These are phyloP conservation scores for Empis livida DNA, from an alignment of 2,888 invertebrate species.

Conservation along the genomic window DNA sequence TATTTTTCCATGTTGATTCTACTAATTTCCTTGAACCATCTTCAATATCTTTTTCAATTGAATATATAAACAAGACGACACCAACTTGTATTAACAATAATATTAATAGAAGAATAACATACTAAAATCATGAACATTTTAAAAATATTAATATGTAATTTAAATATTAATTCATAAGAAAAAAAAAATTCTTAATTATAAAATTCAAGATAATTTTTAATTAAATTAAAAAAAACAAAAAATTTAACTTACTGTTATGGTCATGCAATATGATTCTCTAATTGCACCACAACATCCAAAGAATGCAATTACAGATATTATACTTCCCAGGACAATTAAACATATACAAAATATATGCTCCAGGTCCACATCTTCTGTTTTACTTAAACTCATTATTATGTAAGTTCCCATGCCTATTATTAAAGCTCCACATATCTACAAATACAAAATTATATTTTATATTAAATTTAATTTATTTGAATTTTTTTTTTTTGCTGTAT, in stretches of 20 bases:
- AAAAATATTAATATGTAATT: too few relatives aligned
- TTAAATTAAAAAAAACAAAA: too few relatives aligned
- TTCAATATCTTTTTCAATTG: background rate
- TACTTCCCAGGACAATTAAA: slow-evolving; percentile 53
- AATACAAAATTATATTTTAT: too few relatives aligned
- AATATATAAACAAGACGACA: background rate
- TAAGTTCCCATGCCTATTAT: slow-evolving; percentile 54
- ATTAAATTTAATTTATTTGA: too few relatives aligned
- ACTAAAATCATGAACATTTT: background rate
- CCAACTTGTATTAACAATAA: background rate
- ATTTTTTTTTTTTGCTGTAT: too few relatives aligned
- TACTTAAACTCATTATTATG: slow-evolving; percentile 44
- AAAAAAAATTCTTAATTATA: too few relatives aligned
- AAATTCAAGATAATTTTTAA: too few relatives aligned
- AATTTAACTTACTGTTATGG: slow-evolving; percentile 61
- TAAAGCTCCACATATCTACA: slow-evolving; percentile 56
- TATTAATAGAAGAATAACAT: background rate
- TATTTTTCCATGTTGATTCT: background rate
- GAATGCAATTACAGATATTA: slow-evolving; percentile 71
- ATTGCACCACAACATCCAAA: slow-evolving; percentile 86
- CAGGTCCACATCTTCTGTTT: slow-evolving; percentile 36
- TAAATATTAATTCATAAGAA: too few relatives aligned
- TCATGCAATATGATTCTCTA: slow-evolving; percentile 79
- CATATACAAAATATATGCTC: slow-evolving; percentile 50
- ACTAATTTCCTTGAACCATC: background rate